Conservation (phyloP, 2,888 invertebrate genomes). For the Sturmia bella region DNA sequence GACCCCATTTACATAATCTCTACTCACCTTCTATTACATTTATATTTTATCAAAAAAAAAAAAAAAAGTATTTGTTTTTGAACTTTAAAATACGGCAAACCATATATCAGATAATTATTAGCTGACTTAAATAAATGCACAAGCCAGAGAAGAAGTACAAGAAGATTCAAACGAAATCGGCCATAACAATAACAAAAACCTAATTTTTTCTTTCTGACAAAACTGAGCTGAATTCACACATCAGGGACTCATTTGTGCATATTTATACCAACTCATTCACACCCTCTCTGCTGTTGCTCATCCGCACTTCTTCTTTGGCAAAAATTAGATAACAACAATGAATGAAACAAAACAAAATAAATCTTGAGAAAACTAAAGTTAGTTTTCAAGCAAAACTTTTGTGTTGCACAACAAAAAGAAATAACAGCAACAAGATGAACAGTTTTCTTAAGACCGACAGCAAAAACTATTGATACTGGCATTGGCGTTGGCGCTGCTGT, state of each 20-base stretch:
- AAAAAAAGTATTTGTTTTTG: background rate
- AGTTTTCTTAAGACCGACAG: constrained; percentile 43
- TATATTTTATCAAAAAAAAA: too few species aligned
- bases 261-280: constrained; percentile 15
- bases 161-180: constrained; percentile 9
- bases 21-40: too few species aligned
- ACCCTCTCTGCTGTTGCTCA: constrained; percentile 4
- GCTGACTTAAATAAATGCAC: constrained; percentile 41
- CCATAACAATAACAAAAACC: constrained; percentile 8
- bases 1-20: too few species aligned
- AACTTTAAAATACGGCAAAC: constrained; percentile 44
- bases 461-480: constrained; percentile 10
- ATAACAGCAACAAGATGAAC: constrained; percentile 18
- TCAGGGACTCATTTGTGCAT: constrained; percentile 30
- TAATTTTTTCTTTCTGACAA: background rate
- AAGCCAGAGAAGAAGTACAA: constrained; percentile 27
- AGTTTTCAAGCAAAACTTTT: constrained; percentile 49
- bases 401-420: background rate
- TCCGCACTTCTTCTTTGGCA: constrained; percentile 11
- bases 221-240: constrained; percentile 50
- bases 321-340: constrained; percentile 21
- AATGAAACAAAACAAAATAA: constrained; percentile 22
- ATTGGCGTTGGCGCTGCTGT: background rate
- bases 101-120: constrained; percentile 56
- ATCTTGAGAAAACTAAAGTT: constrained; percentile 51